Evolutionary conservation across 2,113 vertebrate species (phyloP).

Genomic region (Gasterosteus nipponicus): DNA sequence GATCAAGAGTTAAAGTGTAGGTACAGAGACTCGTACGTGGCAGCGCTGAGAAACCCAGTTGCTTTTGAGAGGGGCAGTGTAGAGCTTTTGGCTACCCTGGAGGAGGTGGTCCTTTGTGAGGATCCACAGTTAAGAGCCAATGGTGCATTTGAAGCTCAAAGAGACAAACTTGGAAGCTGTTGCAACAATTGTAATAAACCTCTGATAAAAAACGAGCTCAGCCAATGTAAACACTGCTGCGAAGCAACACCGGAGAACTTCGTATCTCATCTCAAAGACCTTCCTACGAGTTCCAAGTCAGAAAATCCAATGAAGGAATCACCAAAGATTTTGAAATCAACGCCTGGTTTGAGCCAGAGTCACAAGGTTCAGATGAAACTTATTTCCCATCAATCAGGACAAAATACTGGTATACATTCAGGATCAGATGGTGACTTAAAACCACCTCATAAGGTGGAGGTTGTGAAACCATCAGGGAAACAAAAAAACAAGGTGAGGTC

Average conservation of each 20-base stretch:
- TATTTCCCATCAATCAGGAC: conserved; percentile 43
- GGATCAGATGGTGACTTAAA: background rate
- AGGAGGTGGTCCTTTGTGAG: conserved; percentile 70
- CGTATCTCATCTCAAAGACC: conserved; percentile 31
- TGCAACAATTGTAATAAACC: conserved; percentile 59
- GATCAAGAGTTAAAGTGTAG: conserved; percentile 73
- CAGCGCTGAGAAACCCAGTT: conserved; percentile 81
- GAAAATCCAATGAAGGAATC: conserved; percentile 61
- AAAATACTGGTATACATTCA: background rate
- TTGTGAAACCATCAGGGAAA: conserved; percentile 66
- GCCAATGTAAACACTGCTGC: conserved; percentile 31
- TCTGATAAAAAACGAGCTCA: conserved; percentile 30
- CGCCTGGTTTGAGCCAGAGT: conserved; percentile 50
- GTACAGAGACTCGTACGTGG: conserved; percentile 85
- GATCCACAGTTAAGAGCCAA: conserved; percentile 39
- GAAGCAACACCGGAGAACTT: conserved; percentile 26
- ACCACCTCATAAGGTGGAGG: conserved; percentile 49
- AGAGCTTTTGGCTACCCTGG: conserved; percentile 73
- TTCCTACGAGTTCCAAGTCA: conserved; percentile 18
- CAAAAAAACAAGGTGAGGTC: conserved; percentile 76
- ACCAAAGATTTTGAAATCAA: conserved; percentile 46
- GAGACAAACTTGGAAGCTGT: conserved; percentile 40
- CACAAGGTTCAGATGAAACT: conserved; percentile 55
- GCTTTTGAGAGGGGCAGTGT: conserved; percentile 76
- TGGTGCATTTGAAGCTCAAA: conserved; percentile 33